Percentiles rank a stretch among this genome's conserved stretches.
These are phyloP conservation scores for Intellagama lesueurii DNA, from an alignment of 2,797 vertebrate species.

Conservation along the genomic window DNA sequence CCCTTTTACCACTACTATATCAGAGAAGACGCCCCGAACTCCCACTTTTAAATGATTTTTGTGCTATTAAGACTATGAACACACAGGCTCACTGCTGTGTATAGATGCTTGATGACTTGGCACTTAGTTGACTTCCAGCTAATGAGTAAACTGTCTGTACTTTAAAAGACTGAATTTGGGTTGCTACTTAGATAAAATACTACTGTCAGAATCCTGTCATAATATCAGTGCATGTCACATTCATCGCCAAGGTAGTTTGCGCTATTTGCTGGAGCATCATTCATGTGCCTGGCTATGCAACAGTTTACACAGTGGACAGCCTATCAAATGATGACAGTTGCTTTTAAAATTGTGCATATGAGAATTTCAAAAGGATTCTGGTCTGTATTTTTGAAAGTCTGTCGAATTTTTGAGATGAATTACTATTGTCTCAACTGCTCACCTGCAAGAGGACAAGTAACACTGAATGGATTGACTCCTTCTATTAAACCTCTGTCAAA, in stretches of 20 bases:
- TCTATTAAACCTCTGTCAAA: background rate
- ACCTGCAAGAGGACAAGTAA: constrained; percentile 2
- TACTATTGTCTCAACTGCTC: background rate
- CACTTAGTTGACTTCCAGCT: too few species aligned
- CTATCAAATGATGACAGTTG: too few species aligned
- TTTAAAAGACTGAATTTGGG: background rate
- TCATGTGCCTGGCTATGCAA: too few species aligned
- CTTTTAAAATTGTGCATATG: too few species aligned
- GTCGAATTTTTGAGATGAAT: background rate
- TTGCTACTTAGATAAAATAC: background rate
- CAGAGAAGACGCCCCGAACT: background rate
- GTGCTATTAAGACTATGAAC: background rate
- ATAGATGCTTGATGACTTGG: background rate
- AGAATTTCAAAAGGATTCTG: too few species aligned
- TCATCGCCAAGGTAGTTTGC: too few species aligned
- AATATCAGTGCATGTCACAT: too few species aligned
- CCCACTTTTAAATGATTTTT: background rate
- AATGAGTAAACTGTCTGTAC: background rate
- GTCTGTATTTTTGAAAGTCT: background rate
- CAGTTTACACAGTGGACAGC: too few species aligned
- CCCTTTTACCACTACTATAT: too few species aligned
- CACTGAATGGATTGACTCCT: background rate
- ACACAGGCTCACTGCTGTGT: background rate
- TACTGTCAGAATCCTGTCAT: background rate
- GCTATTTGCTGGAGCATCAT: too few species aligned